phyloP scores from a whole-genome alignment of 2,113 vertebrate species.

The Octodon degus region DNA sequence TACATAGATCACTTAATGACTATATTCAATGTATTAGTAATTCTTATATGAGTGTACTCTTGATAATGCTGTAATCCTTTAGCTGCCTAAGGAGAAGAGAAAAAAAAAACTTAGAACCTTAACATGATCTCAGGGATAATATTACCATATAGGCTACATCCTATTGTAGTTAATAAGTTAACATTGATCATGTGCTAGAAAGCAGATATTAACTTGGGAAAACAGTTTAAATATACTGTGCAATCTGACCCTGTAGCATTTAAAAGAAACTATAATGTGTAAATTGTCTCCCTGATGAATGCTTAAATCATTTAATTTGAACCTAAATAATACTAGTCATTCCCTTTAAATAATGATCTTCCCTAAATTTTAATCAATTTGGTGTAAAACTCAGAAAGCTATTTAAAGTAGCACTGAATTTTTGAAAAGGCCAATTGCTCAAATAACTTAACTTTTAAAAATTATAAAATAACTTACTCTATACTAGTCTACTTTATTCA shows the following conservation, averaged over 20 bases:
- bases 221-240: constrained; percentile 67
- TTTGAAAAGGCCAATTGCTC: constrained; percentile 58
- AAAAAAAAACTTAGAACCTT: constrained; percentile 74
- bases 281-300: constrained; percentile 52
- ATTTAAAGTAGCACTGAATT: constrained; percentile 61
- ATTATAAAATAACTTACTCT: constrained; percentile 38
- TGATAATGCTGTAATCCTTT: constrained; percentile 65
- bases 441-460: constrained; percentile 62
- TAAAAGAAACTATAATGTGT: constrained; percentile 31
- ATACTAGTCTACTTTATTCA: constrained; percentile 39
- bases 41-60: constrained; percentile 57
- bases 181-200: constrained; percentile 62
- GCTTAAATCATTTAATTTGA: constrained; percentile 6
- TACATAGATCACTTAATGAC: not conserved
- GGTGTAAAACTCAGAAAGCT: constrained; percentile 32
- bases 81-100: constrained; percentile 66
- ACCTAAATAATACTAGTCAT: constrained; percentile 28
- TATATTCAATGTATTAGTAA: constrained; percentile 49
- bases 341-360: constrained; percentile 16
- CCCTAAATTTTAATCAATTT: constrained; percentile 48
- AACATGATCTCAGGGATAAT: constrained; percentile 56
- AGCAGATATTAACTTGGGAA: constrained; percentile 38
- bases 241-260: constrained; percentile 55
- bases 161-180: constrained; percentile 64
- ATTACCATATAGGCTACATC: constrained; percentile 68